A percentile compares a stretch with the other conserved stretches of the same genome.
phyloP scores from a whole-genome alignment of 1,140 invertebrate species.

The Chlorops oryzae region DNA sequence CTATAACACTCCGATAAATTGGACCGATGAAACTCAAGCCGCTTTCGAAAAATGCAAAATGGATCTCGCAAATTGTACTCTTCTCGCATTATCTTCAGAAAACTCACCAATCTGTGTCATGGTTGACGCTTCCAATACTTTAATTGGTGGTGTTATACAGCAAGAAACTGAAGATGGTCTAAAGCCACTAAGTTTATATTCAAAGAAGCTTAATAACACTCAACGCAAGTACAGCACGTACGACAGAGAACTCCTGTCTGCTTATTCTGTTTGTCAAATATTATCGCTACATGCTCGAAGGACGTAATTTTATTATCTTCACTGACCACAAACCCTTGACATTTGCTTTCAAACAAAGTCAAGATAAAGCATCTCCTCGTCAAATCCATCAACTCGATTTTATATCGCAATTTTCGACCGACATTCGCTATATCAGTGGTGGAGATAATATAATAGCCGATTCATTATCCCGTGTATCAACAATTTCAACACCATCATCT shows the following conservation, averaged over 20 bases:
- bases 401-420: constrained; percentile 25
- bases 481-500: no score
- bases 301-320: constrained; percentile 28
- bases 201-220: constrained; percentile 19
- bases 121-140: background rate
- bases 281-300: constrained; percentile 37
- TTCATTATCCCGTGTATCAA: constrained; percentile 30
- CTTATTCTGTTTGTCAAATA: constrained; percentile 33
- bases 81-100: background rate
- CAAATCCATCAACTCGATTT: constrained; percentile 23
- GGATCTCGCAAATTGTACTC: background rate
- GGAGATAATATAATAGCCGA: no score
- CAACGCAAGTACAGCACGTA: constrained; percentile 35
- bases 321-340: constrained; percentile 50
- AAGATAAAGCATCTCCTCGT: constrained; percentile 21
- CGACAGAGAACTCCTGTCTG: constrained; percentile 43
- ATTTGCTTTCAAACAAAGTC: no score
- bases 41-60: background rate
- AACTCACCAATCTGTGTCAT: background rate
- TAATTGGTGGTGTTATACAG: background rate
- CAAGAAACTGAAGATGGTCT: background rate
- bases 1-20: no score
- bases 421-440: no score
- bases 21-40: no score
- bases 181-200: constrained; percentile 32